phyloP scores from a whole-genome alignment of 2,797 vertebrate species.

The Rachycentron canadum region DNA sequence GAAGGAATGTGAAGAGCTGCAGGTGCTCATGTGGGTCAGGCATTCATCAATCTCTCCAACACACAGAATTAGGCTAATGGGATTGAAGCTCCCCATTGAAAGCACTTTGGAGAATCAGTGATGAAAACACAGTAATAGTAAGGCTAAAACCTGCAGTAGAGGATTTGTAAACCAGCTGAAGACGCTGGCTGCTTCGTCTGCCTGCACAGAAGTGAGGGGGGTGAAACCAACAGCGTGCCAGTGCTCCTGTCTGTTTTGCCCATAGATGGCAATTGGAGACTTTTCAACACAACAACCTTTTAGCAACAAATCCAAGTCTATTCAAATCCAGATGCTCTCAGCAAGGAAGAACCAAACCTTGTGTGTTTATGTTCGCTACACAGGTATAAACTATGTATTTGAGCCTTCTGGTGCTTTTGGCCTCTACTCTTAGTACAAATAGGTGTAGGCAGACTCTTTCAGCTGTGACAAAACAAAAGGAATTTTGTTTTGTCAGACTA shows the following conservation, averaged over 20 bases:
- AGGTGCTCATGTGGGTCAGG: background rate
- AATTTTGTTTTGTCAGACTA: background rate
- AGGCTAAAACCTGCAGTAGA: background rate
- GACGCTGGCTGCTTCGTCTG: conserved; percentile 18
- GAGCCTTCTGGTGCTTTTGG: background rate
- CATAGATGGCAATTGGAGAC: conserved; percentile 63
- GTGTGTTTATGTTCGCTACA: background rate
- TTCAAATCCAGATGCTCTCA: conserved; percentile 47
- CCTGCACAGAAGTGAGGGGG: conserved; percentile 17
- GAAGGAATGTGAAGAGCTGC: background rate
- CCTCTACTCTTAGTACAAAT: background rate
- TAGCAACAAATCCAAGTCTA: conserved; percentile 39
- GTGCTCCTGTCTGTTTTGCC: conserved; percentile 56
- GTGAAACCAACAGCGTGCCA: conserved; percentile 31
- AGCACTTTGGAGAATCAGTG: conserved; percentile 3
- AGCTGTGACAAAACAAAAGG: background rate
- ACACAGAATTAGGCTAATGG: conserved; percentile 23
- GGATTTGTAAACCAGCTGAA: conserved; percentile 12
- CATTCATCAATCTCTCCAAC: conserved; percentile 17
- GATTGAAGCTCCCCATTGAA: background rate
- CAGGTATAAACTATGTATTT: conserved; percentile 1
- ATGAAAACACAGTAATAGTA: background rate
- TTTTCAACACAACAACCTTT: conserved; percentile 54
- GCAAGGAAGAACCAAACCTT: conserved; percentile 9
- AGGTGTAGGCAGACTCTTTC: background rate